phyloP scores from a whole-genome alignment of 1,140 invertebrate species.

The Bactericera cockerelli region DNA sequence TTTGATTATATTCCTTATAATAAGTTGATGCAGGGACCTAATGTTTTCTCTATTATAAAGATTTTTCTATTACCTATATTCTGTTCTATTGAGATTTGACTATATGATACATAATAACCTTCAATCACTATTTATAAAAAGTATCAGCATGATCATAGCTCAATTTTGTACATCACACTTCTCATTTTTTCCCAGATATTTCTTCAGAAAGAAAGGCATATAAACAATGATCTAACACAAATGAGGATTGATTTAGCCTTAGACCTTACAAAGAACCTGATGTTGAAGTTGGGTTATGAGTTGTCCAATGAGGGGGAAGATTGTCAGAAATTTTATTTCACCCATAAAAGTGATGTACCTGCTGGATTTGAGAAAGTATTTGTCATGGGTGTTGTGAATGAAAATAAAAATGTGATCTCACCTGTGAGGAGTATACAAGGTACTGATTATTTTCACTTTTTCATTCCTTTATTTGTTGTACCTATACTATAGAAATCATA shows the following conservation, averaged over 20 bases:
- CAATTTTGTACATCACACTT: too few relatives aligned
- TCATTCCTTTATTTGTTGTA: too few relatives aligned
- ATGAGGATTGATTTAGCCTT: not conserved
- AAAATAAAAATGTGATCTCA: not conserved
- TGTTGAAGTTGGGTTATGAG: not conserved
- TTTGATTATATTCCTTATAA: too few relatives aligned
- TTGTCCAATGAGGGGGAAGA: not conserved
- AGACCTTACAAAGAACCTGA: not conserved
- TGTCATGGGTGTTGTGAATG: not conserved
- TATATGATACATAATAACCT: too few relatives aligned
- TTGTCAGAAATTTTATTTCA: not conserved
- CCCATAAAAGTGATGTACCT: not conserved
- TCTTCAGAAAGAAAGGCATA: not conserved
- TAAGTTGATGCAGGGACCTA: too few relatives aligned
- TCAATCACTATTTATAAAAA: too few relatives aligned
- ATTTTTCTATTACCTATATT: too few relatives aligned
- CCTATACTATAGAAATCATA: too few relatives aligned
- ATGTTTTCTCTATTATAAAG: too few relatives aligned
- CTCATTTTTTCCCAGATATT: too few relatives aligned
- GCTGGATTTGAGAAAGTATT: not conserved
- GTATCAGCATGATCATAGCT: too few relatives aligned
- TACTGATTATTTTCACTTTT: not conserved
- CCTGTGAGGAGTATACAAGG: not conserved
- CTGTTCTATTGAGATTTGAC: too few relatives aligned
- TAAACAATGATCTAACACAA: not conserved